Percentiles rank a stretch among this genome's conserved stretches.
phyloP scores from a whole-genome alignment of 2,797 vertebrate genomes.

The Brotula barbata region DNA sequence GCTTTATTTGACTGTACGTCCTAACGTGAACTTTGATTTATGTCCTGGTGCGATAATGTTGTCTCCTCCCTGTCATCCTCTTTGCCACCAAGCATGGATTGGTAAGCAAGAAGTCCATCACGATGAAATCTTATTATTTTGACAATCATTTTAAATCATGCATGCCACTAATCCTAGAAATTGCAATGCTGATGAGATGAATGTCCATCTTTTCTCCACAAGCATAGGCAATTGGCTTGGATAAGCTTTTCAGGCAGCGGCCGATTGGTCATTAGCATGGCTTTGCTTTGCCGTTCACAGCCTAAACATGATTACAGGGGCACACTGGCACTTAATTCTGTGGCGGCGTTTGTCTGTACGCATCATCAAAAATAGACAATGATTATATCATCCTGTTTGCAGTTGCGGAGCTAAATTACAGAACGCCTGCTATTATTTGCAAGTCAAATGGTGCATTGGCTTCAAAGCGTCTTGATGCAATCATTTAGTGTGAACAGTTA shows the following conservation, averaged over 20 bases:
- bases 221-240: conserved; percentile 59
- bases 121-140: conserved; percentile 65
- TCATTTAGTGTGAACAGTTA: conserved; percentile 77
- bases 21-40: conserved; percentile 74
- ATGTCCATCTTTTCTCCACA: conserved; percentile 65
- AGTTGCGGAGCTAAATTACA: conserved; percentile 77
- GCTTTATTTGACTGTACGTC: conserved; percentile 56
- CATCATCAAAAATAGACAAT: conserved; percentile 85
- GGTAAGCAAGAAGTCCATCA: conserved; percentile 77
- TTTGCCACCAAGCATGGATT: conserved; percentile 72
- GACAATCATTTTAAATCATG: conserved; percentile 77
- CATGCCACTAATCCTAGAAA: conserved; percentile 79
- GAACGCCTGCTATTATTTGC: conserved; percentile 81
- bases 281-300: conserved; percentile 40
- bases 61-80: conserved; percentile 53
- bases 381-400: conserved; percentile 85
- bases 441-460: conserved; percentile 84
- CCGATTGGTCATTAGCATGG: conserved; percentile 70
- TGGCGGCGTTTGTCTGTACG: conserved; percentile 79
- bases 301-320: conserved; percentile 82
- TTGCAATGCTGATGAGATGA: conserved; percentile 73
- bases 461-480: conserved; percentile 80
- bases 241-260: conserved; percentile 65
- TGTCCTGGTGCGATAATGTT: conserved; percentile 67
- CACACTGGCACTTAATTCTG: conserved; percentile 79